Percentiles rank a stretch among this genome's conserved stretches.
phyloP scores from a whole-genome alignment of 1,140 invertebrate species.

The Trypoxylus dichotomus region DNA sequence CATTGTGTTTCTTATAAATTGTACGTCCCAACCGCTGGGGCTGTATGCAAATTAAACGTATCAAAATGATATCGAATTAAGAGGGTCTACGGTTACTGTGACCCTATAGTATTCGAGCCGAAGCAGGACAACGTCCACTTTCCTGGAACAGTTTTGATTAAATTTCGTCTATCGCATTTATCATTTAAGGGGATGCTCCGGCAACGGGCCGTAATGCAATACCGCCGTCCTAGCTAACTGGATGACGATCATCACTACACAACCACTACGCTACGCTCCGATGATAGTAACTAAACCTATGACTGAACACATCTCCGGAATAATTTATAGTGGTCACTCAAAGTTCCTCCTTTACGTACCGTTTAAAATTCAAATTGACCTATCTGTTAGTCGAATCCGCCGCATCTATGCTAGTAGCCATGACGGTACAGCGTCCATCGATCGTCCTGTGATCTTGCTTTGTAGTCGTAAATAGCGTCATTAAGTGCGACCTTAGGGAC shows the following conservation, averaged over 20 bases:
- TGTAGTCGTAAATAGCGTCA: too few relatives aligned
- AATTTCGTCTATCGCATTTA: conserved; percentile 7
- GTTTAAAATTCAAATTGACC: conserved; percentile 7
- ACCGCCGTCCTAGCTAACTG: neutral
- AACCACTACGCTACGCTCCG: neutral
- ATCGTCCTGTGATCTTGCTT: neutral
- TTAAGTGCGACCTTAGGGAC: too few relatives aligned
- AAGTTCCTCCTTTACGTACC: neutral
- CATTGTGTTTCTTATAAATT: neutral
- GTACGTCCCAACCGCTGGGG: neutral
- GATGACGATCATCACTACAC: neutral
- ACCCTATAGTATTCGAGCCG: neutral
- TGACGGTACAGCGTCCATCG: neutral
- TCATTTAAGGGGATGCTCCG: neutral
- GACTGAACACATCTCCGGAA: neutral
- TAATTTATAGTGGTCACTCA: conserved; percentile 3
- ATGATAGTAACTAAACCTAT: neutral
- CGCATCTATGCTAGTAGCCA: neutral
- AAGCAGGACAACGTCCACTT: neutral
- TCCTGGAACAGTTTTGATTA: neutral
- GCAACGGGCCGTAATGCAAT: neutral
- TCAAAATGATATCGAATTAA: conserved; percentile 4
- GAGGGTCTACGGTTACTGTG: neutral
- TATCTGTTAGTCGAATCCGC: neutral
- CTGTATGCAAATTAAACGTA: neutral